Evolutionary conservation across 2,113 vertebrate genomes (phyloP), one percentile per base, ranked within the genome.

Genomic region (Rhinoderma darwinii): DNA sequence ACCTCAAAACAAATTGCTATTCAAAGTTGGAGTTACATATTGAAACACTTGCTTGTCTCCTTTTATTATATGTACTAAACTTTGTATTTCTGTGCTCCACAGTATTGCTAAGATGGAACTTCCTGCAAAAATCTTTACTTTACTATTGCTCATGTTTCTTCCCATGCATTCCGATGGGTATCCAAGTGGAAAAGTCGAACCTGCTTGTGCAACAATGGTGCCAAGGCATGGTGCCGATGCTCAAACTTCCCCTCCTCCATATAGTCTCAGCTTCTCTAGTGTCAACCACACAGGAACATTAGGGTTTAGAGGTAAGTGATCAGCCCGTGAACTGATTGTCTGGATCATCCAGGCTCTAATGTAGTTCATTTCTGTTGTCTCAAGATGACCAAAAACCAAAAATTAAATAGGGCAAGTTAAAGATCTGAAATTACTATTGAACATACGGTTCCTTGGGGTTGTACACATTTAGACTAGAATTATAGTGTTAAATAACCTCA

Each of bases 301-400:
- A 43, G 73, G 7, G 86, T 94, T 44, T 18, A 92, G 5, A 91
- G 93, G 93, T 93, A 81, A 89, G 25, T 47, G 68, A 72, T 72
- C 63, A 5, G n/a, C n/a, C n/a, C n/a, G n/a, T n/a, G n/a, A n/a
- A 11, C 44, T 47, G 44, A 9, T 47, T 8, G 44, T 47, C 9
- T 47, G 44, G 44, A 47, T 12, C 44, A 8, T 1, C 14, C 44
- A 47, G 3, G 44, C 44, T 47, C 44, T 9, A 47, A 12, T 47
- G 44, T 12, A 11, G 44, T 12, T 47, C 44, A 47, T 47, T 47
- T 47, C 44, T 47, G 6, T 47, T 11, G 14, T 47, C 44, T 11
- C 44, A 0, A 47, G 4, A 47, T 47, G 44, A 47, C 1, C 7
- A 47, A 47, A 47, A 8, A 11, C 44, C n/a, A n/a, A n/a, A n/a